A percentile compares a stretch with the other conserved stretches of the same genome.
Conservation (phyloP, 2,113 vertebrate species). For the Chaetops frenatus region DNA sequence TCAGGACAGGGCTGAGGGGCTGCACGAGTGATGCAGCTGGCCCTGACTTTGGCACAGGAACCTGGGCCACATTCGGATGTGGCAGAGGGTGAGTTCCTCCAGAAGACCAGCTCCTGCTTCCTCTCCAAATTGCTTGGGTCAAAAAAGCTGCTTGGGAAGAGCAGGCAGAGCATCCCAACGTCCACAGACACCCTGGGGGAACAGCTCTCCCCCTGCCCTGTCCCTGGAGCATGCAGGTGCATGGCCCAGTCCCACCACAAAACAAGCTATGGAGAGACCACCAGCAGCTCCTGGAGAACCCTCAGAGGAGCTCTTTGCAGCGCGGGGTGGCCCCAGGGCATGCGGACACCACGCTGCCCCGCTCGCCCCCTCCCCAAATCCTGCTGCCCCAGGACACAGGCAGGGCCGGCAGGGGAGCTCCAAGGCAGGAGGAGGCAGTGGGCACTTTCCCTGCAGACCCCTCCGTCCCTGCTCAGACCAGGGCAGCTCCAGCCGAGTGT, state of each 20-base stretch:
- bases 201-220: background rate
- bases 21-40: accelerated
- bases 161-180: background rate
- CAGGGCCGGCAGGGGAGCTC: background rate
- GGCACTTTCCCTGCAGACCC: background rate
- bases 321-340: accelerated
- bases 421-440: accelerated
- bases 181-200: accelerated
- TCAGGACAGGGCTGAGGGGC: background rate
- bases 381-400: background rate
- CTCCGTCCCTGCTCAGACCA: background rate
- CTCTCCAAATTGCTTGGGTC: background rate
- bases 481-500: background rate
- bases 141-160: background rate
- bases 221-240: background rate
- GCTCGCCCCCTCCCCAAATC: accelerated
- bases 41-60: background rate
- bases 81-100: background rate
- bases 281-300: background rate
- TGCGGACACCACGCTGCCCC: accelerated
- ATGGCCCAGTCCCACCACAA: accelerated
- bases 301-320: background rate
- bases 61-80: accelerated
- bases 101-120: background rate
- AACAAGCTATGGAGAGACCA: accelerated